These are phyloP conservation scores for Hippoglossus hippoglossus DNA, from an alignment of 2,797 vertebrate species.

Conservation along the genomic window DNA sequence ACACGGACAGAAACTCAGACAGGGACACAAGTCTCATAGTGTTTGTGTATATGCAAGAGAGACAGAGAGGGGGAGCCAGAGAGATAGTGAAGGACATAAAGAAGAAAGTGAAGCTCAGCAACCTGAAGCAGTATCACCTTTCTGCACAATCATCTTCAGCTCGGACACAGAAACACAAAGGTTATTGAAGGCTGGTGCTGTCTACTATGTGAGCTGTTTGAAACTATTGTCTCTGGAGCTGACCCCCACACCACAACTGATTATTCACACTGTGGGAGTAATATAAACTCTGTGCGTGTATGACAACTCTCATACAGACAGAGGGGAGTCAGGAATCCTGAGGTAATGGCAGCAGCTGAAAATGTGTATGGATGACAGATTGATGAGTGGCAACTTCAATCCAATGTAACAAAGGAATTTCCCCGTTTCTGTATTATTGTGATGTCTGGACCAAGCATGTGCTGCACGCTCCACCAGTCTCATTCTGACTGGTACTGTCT, in stretches of 20 bases:
- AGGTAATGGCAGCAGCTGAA: no score
- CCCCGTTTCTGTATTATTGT: no score
- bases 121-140: constrained; percentile 73
- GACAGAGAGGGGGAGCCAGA: constrained; percentile 17
- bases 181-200: constrained; percentile 17
- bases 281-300: constrained; percentile 6
- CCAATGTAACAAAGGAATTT: no score
- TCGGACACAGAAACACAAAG: constrained; percentile 8
- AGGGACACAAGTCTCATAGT: constrained; percentile 20
- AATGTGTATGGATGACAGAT: no score
- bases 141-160: constrained; percentile 74
- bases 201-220: constrained; percentile 16
- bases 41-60: constrained; percentile 30
- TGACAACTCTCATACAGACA: background rate
- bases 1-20: constrained; percentile 30
- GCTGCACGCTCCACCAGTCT: no score
- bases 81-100: constrained; percentile 54
- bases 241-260: constrained; percentile 13
- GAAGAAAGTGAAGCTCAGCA: constrained; percentile 71
- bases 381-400: no score
- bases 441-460: no score
- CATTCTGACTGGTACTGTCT: no score
- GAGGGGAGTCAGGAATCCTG: background rate
- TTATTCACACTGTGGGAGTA: constrained; percentile 7
- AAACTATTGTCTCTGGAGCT: constrained; percentile 1